Evolutionary conservation across 2,113 vertebrate species (phyloP), one percentile per base, ranked within the genome.

Genomic region (Syngnathoides biaculeatus): DNA sequence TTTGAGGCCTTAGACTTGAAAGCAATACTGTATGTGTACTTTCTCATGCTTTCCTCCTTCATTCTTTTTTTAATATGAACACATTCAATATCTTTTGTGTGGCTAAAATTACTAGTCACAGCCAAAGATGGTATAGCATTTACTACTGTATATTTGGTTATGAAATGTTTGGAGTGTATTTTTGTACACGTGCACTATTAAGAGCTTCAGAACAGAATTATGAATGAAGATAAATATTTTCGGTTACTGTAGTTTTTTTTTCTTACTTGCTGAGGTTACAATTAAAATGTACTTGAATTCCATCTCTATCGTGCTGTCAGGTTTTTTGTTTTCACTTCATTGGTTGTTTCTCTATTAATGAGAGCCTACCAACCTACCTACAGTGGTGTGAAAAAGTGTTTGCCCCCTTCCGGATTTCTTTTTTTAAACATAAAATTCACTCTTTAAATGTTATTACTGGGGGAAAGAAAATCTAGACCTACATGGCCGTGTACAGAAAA

Each of bases 1-100:
- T 62, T 42, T 7, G 39, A 17, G 60, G 39, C 59, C 39, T 61
- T 40, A 8, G 59, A 62, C n/a, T 62, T 62, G 60, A 62, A 62
- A 14, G 40, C 60, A 62, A 43, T 43, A 43, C 22, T 24, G 10
- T 22, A 17, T n/a, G 39, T 62, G 22, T 8, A 42, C 40, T 62
- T 42, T 24, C 30, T 59, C 22, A 13, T 55, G 14, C 17, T 27
- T 15, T 55, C 13, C 52, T 10, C 11, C 6, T 6, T 19, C 52
- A 22, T 35, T 35, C 6, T 35, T 35, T 35, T 35, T 30, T 56
- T 8, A 7, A 55, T 26, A 55, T 26, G 24, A 55, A 55, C 11
- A 57, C 10, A 50, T 6, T 50, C 12, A 22, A 52, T 52, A 20
- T 57, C 8, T 8, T 57, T 30, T 30, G 55, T 57, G 55, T 30